Base-by-base conservation (phyloP, 1,140 invertebrate species). In the Aradophagus sp. region DNA sequence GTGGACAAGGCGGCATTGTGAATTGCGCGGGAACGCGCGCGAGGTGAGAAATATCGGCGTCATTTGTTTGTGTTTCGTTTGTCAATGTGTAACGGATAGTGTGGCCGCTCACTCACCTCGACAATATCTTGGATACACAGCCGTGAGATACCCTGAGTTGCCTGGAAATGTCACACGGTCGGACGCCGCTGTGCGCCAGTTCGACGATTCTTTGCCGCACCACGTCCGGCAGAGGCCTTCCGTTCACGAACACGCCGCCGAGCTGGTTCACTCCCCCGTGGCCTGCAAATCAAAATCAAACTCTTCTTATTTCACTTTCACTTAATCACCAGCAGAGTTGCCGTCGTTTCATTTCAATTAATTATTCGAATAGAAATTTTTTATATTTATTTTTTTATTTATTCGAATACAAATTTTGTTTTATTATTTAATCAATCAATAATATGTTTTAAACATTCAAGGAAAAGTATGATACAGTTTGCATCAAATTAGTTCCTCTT, bases 221-320 rank as follows among this genome's bases (percentile, higher is more conserved):
- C 47, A 96, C 93, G 86, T 98, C 96, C 29, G 96, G 96, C 35
- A 98, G 87, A 5, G 97, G 97, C 67, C 97, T 89, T 12, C 97
- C 97, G 86, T 99, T 98, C 32, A 98, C 96, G 85, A 98, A 98
- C 45, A 97, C 95, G 26, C 96, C 96, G 58, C 96, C 97, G 39
- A 98, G 88, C 86, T 98, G 97, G 86, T 98, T 98, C 19, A 98
- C 95, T 61, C 96, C 96, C 15, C 94, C 95, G 83, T 97, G 95
- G 89, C 95, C 95, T 96, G 88, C 13, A 86, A 83, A 76, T 56
- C 36, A 15, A 72, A 75, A 81, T 80, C 73, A 65, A 80, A 13
- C 2, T 5, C n/a, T 11, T 8, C 12, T 34, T 34, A 34, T 11
- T 34, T 14, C 32, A 14, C 32, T 23, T 8, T 23, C n/a, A n/a